These are phyloP conservation scores for Sebastiscus albofasciatus DNA, from an alignment of 2,797 vertebrate species.

Conservation along the genomic window DNA sequence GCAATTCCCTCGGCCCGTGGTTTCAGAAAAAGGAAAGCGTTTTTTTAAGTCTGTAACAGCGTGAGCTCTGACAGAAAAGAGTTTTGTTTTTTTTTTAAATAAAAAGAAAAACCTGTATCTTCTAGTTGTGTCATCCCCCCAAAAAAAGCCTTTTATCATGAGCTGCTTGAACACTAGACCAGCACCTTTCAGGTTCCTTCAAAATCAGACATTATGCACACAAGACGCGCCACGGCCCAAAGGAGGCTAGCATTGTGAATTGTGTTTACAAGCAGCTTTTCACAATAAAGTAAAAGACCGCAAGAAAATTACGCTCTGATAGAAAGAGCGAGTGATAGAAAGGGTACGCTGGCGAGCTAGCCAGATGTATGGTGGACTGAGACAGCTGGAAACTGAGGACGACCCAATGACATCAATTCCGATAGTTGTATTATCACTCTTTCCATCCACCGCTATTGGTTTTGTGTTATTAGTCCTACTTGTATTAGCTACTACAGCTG, in stretches of 20 bases:
- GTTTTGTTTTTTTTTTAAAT: constrained; percentile 11
- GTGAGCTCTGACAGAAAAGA: constrained; percentile 34
- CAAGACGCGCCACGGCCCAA: constrained; percentile 45
- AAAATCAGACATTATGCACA: constrained; percentile 50
- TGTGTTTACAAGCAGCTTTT: constrained; percentile 58
- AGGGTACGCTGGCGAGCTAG: not conserved
- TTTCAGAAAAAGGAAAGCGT: constrained; percentile 39
- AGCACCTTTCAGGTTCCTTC: constrained; percentile 33
- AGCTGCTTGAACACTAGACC: constrained; percentile 36
- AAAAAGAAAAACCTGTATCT: constrained; percentile 31
- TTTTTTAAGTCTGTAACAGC: constrained; percentile 31
- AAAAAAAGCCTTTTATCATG: constrained; percentile 28
- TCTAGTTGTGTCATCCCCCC: constrained; percentile 20
- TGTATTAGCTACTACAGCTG: no score
- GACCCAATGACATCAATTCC: no score
- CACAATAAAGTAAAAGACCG: constrained; percentile 43
- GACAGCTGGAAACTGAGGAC: no score
- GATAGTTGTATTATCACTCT: no score
- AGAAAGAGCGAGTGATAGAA: constrained; percentile 11
- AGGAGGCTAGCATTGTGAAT: constrained; percentile 49
- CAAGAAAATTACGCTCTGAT: constrained; percentile 35
- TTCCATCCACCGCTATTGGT: no score
- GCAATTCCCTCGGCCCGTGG: constrained; percentile 41
- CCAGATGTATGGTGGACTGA: no score
- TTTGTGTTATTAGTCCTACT: no score